Base-by-base conservation (phyloP, 1,140 invertebrate genomes). In the Choristoneura fumiferana region DNA sequence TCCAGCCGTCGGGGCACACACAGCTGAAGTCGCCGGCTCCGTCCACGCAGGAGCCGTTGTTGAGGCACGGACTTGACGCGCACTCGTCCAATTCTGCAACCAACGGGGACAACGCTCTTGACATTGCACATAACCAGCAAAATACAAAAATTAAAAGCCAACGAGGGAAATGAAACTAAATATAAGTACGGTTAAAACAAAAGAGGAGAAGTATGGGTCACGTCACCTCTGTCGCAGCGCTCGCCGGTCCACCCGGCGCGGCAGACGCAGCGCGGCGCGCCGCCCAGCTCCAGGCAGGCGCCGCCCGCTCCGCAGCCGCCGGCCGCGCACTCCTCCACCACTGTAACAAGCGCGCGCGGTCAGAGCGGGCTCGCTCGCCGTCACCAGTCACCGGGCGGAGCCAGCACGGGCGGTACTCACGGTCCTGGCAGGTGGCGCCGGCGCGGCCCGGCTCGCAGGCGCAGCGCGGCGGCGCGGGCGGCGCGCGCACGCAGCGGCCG, bases 1-100 rank as follows among this genome's bases (percentile, higher is more conserved):
- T 94, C 61, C 94, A 90, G 10, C 95, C 95, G 0, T 93, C 92
- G 2, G 92, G 93, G 87, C 98, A 99, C 34, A 95, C 81, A 83
- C 97, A 98, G 4, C 92, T 91, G 76, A 94, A 97, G 52, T 92
- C 93, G 1, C 93, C 94, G 38, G 95, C 92, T 1, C 93, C 92
- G 69, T 95, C 94, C 0, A 95, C 89, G 81, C 97, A 98, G 10
- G 94, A 96, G 13, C 94, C 95, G 8, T 95, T 95, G 74, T 96
- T 94, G 9, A 92, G 92, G 88, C 98, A 99, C 0, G 97, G 97
- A 63, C 94, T 93, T 8, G 92, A 91, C 59, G 93, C 93, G 82
- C 94, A 96, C 69, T 95, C 94, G 75, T 95, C 94, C n/a, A 94
- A 91, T 72, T 95, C 95, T 76, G 94, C 92, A 54, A 78, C 13